Percentiles rank a stretch among this genome's conserved stretches.
phyloP scores from a whole-genome alignment of 1,140 invertebrate species.

The Acyrthosiphon pisum region DNA sequence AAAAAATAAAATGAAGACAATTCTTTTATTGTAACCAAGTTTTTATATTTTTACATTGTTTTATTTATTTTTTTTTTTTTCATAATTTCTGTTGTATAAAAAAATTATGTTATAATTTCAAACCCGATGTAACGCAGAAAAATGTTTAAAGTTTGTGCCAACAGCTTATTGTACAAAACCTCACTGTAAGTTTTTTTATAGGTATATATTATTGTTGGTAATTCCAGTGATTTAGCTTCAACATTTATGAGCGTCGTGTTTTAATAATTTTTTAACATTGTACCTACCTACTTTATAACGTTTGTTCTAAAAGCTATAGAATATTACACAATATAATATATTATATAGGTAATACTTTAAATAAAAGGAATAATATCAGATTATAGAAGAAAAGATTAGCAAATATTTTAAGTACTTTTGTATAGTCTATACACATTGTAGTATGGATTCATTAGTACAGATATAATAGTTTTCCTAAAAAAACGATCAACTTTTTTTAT shows the following conservation, averaged over 20 bases:
- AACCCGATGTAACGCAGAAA: background rate
- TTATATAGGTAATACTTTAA: background rate
- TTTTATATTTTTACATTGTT: background rate
- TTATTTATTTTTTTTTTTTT: background rate
- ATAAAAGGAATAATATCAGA: background rate
- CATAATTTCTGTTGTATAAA: background rate
- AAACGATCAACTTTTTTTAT: background rate
- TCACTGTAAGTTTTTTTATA: background rate
- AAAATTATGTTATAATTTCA: background rate
- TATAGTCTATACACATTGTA: background rate
- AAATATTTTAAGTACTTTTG: background rate
- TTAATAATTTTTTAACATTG: background rate
- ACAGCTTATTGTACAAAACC: slow-evolving; percentile 19
- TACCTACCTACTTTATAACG: background rate
- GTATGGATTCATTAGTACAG: background rate
- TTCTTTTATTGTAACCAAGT: background rate
- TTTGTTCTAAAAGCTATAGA: background rate
- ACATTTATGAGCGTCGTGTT: background rate
- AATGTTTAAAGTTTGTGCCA: slow-evolving; percentile 24
- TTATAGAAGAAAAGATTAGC: background rate
- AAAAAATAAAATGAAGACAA: background rate
- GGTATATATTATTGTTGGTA: slow-evolving; percentile 21
- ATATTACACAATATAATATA: background rate
- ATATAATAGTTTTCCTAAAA: background rate
- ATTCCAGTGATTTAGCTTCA: background rate